Conservation (phyloP, 2,113 vertebrate species). For the Aspidoscelis tigris region DNA sequence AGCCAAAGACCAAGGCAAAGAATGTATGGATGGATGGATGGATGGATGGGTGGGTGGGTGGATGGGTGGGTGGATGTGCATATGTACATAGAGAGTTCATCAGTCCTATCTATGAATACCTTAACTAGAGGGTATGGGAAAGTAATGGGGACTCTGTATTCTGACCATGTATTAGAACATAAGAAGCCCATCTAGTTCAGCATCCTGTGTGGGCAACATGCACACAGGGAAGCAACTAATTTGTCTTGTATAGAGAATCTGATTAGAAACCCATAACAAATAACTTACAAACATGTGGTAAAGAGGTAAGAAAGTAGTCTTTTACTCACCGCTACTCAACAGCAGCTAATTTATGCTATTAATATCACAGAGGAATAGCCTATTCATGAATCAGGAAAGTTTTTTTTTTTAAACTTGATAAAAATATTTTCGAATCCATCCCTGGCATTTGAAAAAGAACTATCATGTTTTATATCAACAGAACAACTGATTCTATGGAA, state of each 20-base stretch:
- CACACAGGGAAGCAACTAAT: neutral
- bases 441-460: neutral
- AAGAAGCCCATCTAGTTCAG: no score
- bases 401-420: neutral
- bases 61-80: no score
- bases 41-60: neutral
- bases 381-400: neutral
- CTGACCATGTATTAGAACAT: no score
- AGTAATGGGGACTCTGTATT: no score
- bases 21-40: no score
- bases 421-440: neutral
- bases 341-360: no score
- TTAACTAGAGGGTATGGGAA: no score
- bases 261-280: neutral
- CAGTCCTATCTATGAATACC: neutral
- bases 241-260: neutral
- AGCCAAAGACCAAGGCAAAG: no score
- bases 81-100: neutral
- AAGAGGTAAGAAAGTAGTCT: no score
- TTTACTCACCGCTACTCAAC: no score
- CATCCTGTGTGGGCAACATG: neutral
- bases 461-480: constrained; percentile 22
- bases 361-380: no score
- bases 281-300: neutral
- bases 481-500: constrained; percentile 22